Percentiles rank a stretch among this genome's conserved stretches.
Evolutionary conservation across 1,140 invertebrate genomes (phyloP).

Genomic region (Aphaenogaster rudis): DNA sequence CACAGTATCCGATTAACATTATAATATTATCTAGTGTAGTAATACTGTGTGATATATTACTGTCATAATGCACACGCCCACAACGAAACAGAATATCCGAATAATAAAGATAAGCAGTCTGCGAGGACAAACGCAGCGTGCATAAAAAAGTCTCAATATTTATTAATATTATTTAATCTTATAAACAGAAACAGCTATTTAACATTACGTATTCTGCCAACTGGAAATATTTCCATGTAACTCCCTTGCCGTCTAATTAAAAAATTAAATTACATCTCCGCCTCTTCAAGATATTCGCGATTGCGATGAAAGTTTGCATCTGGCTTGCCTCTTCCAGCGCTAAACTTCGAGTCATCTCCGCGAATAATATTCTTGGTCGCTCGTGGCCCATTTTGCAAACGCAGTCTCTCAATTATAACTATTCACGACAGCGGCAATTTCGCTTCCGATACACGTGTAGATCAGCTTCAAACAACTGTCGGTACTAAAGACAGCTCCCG

Average conservation of each 20-base stretch:
- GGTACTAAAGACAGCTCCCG: conserved; percentile 31
- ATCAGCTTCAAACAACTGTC: conserved; percentile 53
- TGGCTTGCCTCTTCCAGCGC: conserved; percentile 6
- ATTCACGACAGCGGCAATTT: conserved; percentile 37
- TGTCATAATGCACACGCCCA: background rate
- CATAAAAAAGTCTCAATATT: conserved; percentile 18
- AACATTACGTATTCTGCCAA: background rate
- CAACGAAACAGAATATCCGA: background rate
- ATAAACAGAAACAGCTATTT: background rate
- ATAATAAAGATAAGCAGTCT: conserved; percentile 21
- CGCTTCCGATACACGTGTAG: conserved; percentile 35
- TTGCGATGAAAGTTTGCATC: conserved; percentile 7
- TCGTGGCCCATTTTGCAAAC: conserved; percentile 11
- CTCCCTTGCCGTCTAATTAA: conserved; percentile 20
- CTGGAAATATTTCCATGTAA: conserved; percentile 21
- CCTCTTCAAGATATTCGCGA: conserved; percentile 21
- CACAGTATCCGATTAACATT: conserved; percentile 5
- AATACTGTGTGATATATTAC: conserved; percentile 3
- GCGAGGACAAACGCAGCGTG: background rate
- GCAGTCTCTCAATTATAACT: conserved; percentile 44
- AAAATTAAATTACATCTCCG: conserved; percentile 35
- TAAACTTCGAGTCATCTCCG: conserved; percentile 27
- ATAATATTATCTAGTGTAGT: background rate
- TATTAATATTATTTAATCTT: background rate
- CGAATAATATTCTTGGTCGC: conserved; percentile 46